Conservation (phyloP, 2,888 invertebrate genomes). For the Ctena decussata region DNA sequence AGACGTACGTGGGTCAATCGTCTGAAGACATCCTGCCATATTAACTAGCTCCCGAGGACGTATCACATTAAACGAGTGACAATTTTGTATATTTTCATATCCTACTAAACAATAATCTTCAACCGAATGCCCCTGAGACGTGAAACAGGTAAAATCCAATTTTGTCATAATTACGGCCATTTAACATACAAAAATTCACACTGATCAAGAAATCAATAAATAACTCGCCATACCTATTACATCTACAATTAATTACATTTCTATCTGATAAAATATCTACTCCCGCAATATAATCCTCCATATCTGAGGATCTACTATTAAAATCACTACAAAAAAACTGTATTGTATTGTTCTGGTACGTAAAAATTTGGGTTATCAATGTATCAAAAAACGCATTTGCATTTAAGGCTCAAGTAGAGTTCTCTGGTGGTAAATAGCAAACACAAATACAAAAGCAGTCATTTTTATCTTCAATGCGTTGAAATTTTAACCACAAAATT, state of each 20-base stretch:
- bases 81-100: conserved; percentile 1
- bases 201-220: not conserved
- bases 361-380: conserved; percentile 6
- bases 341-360: conserved; percentile 13
- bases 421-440: conserved; percentile 33
- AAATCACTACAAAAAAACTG: conserved; percentile 18
- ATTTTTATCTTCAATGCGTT: not conserved
- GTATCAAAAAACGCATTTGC: conserved; percentile 18
- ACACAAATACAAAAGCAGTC: conserved; percentile 20
- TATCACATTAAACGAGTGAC: not conserved
- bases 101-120: not conserved
- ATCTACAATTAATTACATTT: conserved; percentile 19
- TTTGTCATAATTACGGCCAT: not conserved
- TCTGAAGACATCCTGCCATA: not conserved
- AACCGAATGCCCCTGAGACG: not conserved
- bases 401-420: conserved; percentile 17
- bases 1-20: not conserved
- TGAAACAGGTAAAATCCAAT: conserved; percentile 10
- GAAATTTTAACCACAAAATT: conserved; percentile 26
- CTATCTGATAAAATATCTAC: conserved; percentile 9
- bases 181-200: conserved; percentile 11
- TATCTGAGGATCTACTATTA: conserved; percentile 1
- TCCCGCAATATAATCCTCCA: conserved; percentile 29
- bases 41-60: not conserved
- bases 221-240: not conserved